Evolutionary conservation across 2,888 invertebrate genomes (phyloP).

Genomic region (Griposia aprilina): DNA sequence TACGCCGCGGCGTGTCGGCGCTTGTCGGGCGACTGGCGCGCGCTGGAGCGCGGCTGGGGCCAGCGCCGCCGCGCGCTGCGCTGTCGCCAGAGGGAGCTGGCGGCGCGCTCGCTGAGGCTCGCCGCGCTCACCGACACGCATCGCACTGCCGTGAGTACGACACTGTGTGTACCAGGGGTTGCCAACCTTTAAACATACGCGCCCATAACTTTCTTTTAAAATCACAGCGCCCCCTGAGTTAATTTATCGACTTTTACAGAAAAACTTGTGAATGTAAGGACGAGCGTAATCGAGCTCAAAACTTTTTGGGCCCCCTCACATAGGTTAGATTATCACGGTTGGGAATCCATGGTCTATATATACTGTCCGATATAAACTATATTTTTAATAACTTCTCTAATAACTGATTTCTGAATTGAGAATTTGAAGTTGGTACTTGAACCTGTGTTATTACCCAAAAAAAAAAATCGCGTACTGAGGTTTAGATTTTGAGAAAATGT

Average conservation of each 20-base stretch:
- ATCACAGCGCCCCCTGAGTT: too few relatives aligned
- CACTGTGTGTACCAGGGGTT: neutral
- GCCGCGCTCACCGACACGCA: constrained; percentile 87
- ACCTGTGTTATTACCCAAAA: neutral
- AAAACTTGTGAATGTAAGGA: neutral
- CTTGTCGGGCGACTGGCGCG: constrained; percentile 89
- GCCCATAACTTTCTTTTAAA: too few relatives aligned
- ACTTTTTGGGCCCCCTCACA: neutral
- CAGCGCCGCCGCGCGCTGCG: constrained; percentile 90
- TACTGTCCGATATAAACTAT: neutral
- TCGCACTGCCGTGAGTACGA: constrained; percentile 82
- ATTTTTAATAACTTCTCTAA: neutral
- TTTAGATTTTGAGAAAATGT: neutral
- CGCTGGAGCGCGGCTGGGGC: constrained; percentile 91
- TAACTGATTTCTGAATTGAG: neutral
- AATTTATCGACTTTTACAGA: neutral
- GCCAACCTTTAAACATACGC: neutral
- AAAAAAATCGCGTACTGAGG: neutral
- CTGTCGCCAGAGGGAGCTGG: constrained; percentile 90
- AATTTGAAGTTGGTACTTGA: neutral
- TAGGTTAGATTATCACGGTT: neutral
- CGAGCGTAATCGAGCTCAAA: neutral
- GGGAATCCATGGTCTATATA: neutral
- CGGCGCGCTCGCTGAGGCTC: constrained; percentile 84
- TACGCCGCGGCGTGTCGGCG: constrained; percentile 92